Evolutionary conservation across 1,140 invertebrate genomes (phyloP).

Genomic region (Microplitis mediator): DNA sequence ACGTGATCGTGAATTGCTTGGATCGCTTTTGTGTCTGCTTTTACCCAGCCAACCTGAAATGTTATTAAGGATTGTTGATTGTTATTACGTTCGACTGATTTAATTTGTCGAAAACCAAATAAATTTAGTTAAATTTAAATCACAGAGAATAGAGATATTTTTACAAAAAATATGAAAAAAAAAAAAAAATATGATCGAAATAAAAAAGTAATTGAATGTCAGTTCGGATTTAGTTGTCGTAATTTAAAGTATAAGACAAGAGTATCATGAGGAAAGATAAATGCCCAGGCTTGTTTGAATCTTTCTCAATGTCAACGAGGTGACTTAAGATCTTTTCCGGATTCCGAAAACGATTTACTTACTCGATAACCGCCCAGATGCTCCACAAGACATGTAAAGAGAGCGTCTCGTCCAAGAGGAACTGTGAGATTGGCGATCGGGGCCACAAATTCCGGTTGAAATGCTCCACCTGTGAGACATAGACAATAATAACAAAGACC

Average conservation of each 20-base stretch:
- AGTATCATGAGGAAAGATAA: not conserved
- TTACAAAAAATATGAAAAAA: too few relatives aligned
- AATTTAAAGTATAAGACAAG: too few relatives aligned
- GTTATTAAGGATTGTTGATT: not conserved
- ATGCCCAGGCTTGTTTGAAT: not conserved
- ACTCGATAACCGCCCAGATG: slow-evolving; percentile 90
- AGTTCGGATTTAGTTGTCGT: too few relatives aligned
- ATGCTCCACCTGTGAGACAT: slow-evolving; percentile 66
- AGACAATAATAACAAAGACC: not conserved
- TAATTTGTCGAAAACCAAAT: too few relatives aligned
- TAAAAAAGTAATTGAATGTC: too few relatives aligned
- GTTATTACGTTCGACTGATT: too few relatives aligned
- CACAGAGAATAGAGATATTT: too few relatives aligned
- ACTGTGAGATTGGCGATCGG: slow-evolving; percentile 84
- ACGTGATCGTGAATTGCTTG: slow-evolving; percentile 89
- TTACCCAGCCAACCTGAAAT: slow-evolving; percentile 84
- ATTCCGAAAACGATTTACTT: slow-evolving; percentile 55
- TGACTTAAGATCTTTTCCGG: not conserved
- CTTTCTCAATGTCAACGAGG: not conserved
- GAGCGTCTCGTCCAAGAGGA: slow-evolving; percentile 82
- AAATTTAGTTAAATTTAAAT: too few relatives aligned
- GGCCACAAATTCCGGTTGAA: slow-evolving; percentile 84
- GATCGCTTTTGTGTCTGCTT: slow-evolving; percentile 83
- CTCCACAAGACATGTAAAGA: slow-evolving; percentile 84
- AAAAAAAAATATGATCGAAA: too few relatives aligned